Evolutionary conservation across 2,797 vertebrate species (phyloP).

Genomic region (Acestrorhynchus altus): DNA sequence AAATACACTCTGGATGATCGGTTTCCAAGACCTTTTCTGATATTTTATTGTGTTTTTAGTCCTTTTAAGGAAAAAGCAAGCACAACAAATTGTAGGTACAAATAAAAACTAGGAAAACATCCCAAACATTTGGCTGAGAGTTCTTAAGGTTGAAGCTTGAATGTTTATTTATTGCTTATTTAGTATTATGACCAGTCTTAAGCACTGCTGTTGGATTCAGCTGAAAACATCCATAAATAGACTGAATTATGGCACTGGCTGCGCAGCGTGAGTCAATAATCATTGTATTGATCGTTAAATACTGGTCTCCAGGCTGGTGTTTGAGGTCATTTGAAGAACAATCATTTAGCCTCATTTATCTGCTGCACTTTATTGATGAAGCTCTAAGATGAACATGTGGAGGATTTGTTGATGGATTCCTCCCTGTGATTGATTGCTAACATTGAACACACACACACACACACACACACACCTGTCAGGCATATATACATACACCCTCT

Average conservation of each 20-base stretch:
- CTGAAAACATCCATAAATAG: conserved; percentile 24
- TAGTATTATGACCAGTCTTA: too few relatives aligned
- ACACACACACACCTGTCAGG: conserved; percentile 5
- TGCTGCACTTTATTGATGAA: conserved; percentile 48
- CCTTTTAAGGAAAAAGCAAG: too few relatives aligned
- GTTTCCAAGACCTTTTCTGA: too few relatives aligned
- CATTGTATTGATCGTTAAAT: conserved; percentile 57
- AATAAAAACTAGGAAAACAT: too few relatives aligned
- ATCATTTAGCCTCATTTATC: conserved; percentile 49
- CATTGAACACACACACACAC: conserved; percentile 28
- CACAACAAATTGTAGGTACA: too few relatives aligned
- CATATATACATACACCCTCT: conserved; percentile 12
- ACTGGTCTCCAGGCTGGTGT: conserved; percentile 34
- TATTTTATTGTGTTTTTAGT: too few relatives aligned
- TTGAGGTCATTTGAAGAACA: conserved; percentile 54
- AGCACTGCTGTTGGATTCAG: conserved; percentile 13
- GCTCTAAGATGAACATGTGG: conserved; percentile 45
- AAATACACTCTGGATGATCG: too few relatives aligned
- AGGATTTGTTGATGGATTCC: conserved; percentile 42
- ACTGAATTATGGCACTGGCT: conserved; percentile 47
- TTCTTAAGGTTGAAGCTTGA: too few relatives aligned
- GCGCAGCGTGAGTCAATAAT: conserved; percentile 55
- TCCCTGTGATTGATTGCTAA: conserved; percentile 50
- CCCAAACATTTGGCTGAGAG: too few relatives aligned
- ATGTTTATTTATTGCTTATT: too few relatives aligned